phyloP scores from a whole-genome alignment of 2,797 vertebrate genomes.

The Siniperca obscura region DNA sequence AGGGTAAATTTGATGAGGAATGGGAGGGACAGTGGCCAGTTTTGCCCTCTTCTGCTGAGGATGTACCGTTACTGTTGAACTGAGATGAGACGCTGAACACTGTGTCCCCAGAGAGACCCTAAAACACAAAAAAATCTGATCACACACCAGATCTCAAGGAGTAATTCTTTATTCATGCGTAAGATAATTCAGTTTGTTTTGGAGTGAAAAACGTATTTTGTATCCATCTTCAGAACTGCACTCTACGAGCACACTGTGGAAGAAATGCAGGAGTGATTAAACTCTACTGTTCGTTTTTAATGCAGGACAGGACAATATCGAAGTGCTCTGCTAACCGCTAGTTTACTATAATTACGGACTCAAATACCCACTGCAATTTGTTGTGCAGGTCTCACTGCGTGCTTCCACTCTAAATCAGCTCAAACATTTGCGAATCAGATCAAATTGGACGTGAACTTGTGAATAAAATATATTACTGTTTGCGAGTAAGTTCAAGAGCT shows the following conservation, averaged over 20 bases:
- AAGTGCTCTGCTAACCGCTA: neutral
- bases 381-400: neutral
- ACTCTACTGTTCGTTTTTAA: neutral
- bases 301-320: neutral
- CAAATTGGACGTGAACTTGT: neutral
- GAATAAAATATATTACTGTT: neutral
- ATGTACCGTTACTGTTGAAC: constrained; percentile 42
- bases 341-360: neutral
- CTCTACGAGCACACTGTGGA: neutral
- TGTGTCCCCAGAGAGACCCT: constrained; percentile 76
- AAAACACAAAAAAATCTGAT: neutral
- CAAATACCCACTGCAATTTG: neutral
- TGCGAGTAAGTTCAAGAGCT: neutral
- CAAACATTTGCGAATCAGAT: neutral
- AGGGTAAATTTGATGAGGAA: constrained; percentile 19
- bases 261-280: neutral
- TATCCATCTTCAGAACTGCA: neutral
- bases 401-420: constrained; percentile 1
- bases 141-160: neutral
- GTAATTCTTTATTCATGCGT: no score
- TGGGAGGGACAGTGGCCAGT: constrained; percentile 9
- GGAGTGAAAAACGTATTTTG: neutral
- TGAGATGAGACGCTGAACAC: constrained; percentile 82
- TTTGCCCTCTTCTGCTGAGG: constrained; percentile 42
- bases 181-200: neutral